Conservation (phyloP, 2,113 vertebrate genomes). For the Willisornis vidua region DNA sequence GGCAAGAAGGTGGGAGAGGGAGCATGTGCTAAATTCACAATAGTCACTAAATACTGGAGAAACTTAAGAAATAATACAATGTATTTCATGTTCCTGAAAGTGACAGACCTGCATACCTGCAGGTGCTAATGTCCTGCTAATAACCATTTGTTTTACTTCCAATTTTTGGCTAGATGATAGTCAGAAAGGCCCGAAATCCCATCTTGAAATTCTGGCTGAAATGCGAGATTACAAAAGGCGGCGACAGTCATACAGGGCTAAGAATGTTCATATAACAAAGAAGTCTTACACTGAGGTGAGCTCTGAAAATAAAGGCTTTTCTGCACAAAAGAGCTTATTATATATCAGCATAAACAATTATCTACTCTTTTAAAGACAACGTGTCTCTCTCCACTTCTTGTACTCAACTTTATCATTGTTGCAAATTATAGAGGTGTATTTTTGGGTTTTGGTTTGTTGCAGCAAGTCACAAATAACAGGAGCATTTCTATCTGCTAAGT, state of each 20-base stretch:
- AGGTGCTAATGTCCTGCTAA: background rate
- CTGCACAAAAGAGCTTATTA: background rate
- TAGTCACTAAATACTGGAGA: background rate
- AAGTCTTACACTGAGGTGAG: constrained; percentile 96
- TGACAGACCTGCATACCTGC: background rate
- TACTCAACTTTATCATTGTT: background rate
- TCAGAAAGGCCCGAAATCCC: constrained; percentile 91
- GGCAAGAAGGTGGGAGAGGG: background rate
- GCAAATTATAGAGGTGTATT: background rate
- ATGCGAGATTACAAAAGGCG: constrained; percentile 98
- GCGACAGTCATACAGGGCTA: constrained; percentile 94
- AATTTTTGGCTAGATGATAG: constrained; percentile 78
- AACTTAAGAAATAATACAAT: background rate
- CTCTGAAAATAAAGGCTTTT: background rate
- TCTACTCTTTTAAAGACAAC: background rate
- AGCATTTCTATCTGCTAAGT: background rate
- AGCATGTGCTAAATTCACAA: background rate
- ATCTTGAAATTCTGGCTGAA: constrained; percentile 96
- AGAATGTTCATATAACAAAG: constrained; percentile 98
- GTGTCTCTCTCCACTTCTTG: background rate
- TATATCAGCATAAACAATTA: background rate
- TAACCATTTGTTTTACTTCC: background rate
- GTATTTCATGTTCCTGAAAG: background rate
- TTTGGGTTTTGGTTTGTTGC: background rate
- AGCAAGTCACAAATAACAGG: background rate